Evolutionary conservation across 2,113 vertebrate species (phyloP).

Genomic region (Copsychus sechellarum): DNA sequence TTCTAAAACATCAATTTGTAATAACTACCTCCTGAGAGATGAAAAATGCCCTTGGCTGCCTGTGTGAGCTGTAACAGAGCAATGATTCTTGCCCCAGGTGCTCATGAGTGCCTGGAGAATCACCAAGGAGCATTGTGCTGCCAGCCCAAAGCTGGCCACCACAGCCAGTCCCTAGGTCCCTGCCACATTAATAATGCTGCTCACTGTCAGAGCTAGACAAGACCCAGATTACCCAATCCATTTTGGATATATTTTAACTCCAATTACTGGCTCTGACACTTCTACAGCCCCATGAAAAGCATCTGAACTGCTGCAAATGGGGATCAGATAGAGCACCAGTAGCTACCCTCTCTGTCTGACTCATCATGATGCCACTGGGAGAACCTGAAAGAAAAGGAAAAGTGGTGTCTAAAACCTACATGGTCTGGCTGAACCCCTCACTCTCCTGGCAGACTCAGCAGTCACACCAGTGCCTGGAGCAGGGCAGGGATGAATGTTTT

Average conservation of each 20-base stretch:
- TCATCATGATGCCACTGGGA: not conserved
- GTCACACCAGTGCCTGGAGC: not conserved
- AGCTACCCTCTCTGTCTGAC: not conserved
- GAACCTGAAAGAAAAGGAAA: not conserved
- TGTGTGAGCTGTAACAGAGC: not conserved
- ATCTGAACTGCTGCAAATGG: not conserved
- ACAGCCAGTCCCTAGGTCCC: not conserved
- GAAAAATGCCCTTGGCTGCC: slow-evolving; percentile 7
- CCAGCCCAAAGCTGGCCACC: not conserved
- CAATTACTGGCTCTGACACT: not conserved
- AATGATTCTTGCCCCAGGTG: not conserved
- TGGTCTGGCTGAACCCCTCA: not conserved
- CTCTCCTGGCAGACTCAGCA: not conserved
- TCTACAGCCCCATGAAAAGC: not conserved
- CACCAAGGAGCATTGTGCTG: not conserved
- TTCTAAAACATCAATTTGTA: not conserved
- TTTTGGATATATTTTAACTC: not conserved
- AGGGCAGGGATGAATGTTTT: not conserved
- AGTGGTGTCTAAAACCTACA: not conserved
- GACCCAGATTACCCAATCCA: not conserved
- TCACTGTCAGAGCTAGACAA: not conserved
- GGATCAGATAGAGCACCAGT: not conserved
- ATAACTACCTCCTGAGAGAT: not conserved
- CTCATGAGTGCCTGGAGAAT: not conserved
- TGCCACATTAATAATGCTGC: not conserved